Percentiles rank a stretch among this genome's conserved stretches.
phyloP scores from a whole-genome alignment of 1,140 invertebrate genomes.

The Ceratina japonica region DNA sequence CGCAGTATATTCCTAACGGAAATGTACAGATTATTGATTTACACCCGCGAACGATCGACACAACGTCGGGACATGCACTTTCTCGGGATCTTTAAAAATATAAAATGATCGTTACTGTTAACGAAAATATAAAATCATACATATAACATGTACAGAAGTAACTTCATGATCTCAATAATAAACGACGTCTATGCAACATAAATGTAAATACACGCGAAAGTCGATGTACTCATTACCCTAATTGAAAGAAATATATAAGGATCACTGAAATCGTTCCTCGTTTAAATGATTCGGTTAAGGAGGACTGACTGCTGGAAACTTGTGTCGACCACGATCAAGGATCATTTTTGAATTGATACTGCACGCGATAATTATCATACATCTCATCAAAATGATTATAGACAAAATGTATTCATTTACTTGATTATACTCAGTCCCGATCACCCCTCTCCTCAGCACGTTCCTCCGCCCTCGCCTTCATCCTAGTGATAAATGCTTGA shows the following conservation, averaged over 20 bases:
- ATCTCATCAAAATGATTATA: constrained; percentile 28
- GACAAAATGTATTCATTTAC: constrained; percentile 16
- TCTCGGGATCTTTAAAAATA: constrained; percentile 13
- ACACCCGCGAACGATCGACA: constrained; percentile 26
- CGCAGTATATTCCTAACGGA: constrained; percentile 1
- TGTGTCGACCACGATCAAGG: constrained; percentile 28
- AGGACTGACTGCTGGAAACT: background rate
- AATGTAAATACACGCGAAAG: background rate
- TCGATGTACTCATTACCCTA: background rate
- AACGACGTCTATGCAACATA: constrained; percentile 13
- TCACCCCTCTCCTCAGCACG: constrained; percentile 81
- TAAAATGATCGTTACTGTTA: constrained; percentile 29
- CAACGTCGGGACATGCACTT: background rate
- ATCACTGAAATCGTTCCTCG: constrained; percentile 32
- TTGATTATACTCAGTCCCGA: constrained; percentile 66
- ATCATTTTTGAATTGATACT: constrained; percentile 23
- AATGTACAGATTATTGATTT: constrained; percentile 40
- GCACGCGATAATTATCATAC: constrained; percentile 27
- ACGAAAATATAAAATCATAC: constrained; percentile 18
- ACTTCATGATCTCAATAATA: constrained; percentile 15
- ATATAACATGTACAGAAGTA: background rate
- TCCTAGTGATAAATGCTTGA: constrained; percentile 96
- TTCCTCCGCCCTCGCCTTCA: constrained; percentile 95
- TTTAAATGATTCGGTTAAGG: background rate
- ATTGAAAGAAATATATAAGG: constrained; percentile 12